These are phyloP conservation scores for Accipiter cooperii DNA, from an alignment of 2,113 vertebrate species.

Conservation along the genomic window DNA sequence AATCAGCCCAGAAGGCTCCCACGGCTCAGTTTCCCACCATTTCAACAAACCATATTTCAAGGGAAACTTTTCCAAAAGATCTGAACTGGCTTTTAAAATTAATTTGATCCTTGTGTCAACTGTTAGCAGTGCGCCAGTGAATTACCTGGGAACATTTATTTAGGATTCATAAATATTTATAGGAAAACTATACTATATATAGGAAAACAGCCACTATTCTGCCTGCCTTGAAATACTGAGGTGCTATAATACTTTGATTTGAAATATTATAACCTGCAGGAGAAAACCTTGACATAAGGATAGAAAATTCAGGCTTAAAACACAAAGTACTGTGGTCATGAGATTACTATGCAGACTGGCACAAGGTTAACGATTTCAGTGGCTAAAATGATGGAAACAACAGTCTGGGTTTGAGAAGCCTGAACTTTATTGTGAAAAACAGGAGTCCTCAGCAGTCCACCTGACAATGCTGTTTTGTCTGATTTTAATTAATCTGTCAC, in stretches of 20 bases:
- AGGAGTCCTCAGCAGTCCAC: neutral
- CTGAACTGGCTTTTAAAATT: neutral
- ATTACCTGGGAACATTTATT: neutral
- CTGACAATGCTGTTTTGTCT: neutral
- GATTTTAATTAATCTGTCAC: constrained; percentile 7
- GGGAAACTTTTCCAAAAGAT: neutral
- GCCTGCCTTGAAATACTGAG: neutral
- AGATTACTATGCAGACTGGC: neutral
- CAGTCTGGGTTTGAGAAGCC: neutral
- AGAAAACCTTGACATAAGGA: neutral
- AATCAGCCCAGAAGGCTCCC: neutral
- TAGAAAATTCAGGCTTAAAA: neutral
- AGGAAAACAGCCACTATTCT: neutral
- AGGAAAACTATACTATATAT: neutral
- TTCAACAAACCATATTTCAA: neutral
- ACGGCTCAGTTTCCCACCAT: neutral
- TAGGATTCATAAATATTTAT: neutral
- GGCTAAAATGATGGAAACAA: neutral
- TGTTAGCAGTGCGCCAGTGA: neutral
- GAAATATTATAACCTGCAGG: neutral
- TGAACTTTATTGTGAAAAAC: neutral
- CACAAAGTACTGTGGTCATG: neutral
- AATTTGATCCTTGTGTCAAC: neutral
- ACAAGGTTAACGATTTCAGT: neutral
- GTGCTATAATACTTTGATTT: neutral